These are phyloP conservation scores for Halocaridina rubra DNA, from an alignment of 2,888 invertebrate genomes.

Conservation along the genomic window DNA sequence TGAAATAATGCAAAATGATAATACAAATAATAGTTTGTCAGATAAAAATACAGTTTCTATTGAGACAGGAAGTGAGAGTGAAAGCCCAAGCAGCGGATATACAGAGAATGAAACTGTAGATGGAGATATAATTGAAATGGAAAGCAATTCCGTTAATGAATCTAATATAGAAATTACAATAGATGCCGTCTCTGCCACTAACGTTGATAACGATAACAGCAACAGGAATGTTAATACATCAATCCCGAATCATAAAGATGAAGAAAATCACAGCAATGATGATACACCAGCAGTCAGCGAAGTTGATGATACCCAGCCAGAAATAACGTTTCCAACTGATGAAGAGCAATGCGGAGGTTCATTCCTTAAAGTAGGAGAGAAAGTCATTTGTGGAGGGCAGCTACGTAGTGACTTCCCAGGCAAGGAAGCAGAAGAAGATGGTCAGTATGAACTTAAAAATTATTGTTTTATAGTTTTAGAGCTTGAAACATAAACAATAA, in stretches of 20 bases:
- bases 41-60: no score
- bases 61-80: no score
- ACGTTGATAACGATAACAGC: background rate
- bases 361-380: conserved; percentile 8
- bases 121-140: no score
- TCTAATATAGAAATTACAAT: background rate
- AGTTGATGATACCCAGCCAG: background rate
- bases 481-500: no score
- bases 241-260: no score
- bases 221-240: background rate
- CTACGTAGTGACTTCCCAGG: conserved; percentile 9
- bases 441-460: no score
- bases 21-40: no score
- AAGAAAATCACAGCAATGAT: background rate
- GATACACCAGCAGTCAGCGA: background rate
- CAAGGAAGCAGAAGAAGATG: conserved; percentile 10
- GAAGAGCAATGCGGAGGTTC: conserved; percentile 26
- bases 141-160: background rate
- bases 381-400: conserved; percentile 23
- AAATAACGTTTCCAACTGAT: background rate
- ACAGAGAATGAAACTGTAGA: no score
- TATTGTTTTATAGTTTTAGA: no score
- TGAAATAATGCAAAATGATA: no score
- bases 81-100: no score
- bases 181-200: background rate